Percentiles rank a stretch among this genome's conserved stretches.
Evolutionary conservation across 1,140 invertebrate species (phyloP).

Genomic region (Hyles vespertilio): DNA sequence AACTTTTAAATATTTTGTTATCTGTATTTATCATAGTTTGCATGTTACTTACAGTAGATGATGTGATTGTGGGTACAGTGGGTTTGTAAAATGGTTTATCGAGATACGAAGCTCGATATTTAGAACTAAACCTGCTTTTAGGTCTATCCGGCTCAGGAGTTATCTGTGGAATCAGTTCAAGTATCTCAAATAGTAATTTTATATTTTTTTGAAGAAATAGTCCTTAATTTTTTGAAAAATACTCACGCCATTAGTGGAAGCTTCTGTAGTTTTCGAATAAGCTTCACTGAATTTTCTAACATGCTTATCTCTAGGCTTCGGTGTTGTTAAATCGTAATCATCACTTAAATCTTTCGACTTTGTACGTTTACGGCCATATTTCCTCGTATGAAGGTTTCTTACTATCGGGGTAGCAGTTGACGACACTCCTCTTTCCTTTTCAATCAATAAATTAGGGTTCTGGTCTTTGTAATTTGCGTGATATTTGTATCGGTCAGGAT

Average conservation of each 20-base stretch:
- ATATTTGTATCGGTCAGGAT: constrained; percentile 39
- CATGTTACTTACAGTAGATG: constrained; percentile 70
- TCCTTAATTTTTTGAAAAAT: constrained; percentile 5
- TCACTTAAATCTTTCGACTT: constrained; percentile 29
- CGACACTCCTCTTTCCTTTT: constrained; percentile 24
- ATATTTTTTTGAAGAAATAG: constrained; percentile 1
- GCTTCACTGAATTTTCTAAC: constrained; percentile 53
- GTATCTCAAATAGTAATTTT: constrained; percentile 11
- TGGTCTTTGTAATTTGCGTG: constrained; percentile 58
- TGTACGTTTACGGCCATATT: constrained; percentile 40
- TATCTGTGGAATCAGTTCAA: constrained; percentile 54
- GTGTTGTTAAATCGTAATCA: constrained; percentile 28
- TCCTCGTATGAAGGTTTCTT: constrained; percentile 58
- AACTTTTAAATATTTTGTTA: neutral
- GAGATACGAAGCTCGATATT: constrained; percentile 64
- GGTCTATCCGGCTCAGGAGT: constrained; percentile 56
- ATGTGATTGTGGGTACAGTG: constrained; percentile 69
- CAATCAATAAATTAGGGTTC: constrained; percentile 19
- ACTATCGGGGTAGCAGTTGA: constrained; percentile 37
- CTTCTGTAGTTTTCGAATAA: constrained; percentile 59
- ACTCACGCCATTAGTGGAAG: constrained; percentile 64
- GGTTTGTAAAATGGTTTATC: constrained; percentile 71
- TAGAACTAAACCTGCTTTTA: constrained; percentile 71
- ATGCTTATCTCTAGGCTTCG: constrained; percentile 41
- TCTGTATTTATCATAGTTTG: too few species aligned